A percentile compares a stretch with the other conserved stretches of the same genome.
phyloP scores from a whole-genome alignment of 2,888 invertebrate species.

The Agonopterix heracliana region DNA sequence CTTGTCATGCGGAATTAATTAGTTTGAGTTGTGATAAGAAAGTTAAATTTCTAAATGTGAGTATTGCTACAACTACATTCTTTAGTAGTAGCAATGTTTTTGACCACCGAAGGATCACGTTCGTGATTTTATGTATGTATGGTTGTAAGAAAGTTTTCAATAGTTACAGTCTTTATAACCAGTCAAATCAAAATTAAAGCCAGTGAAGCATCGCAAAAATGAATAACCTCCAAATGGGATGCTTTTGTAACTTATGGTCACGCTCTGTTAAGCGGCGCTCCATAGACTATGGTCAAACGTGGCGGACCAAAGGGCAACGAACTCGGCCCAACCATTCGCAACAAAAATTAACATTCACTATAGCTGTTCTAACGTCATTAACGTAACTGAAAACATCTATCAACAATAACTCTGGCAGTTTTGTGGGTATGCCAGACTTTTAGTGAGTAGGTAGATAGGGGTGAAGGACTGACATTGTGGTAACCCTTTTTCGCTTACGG shows the following conservation, averaged over 20 bases:
- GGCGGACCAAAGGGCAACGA: conserved; percentile 44
- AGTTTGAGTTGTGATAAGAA: too few relatives aligned
- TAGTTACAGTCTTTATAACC: conserved; percentile 10
- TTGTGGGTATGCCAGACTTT: neutral
- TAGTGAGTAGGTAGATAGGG: too few relatives aligned
- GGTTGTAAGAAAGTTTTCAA: too few relatives aligned
- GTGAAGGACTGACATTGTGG: too few relatives aligned
- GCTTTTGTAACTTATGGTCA: conserved; percentile 50
- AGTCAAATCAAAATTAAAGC: conserved; percentile 33
- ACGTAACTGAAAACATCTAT: conserved; percentile 12
- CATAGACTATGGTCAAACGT: conserved; percentile 53
- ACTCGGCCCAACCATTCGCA: conserved; percentile 34
- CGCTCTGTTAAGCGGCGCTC: conserved; percentile 52
- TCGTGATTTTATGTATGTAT: too few relatives aligned
- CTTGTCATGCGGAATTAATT: too few relatives aligned
- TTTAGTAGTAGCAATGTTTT: too few relatives aligned
- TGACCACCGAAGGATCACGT: too few relatives aligned
- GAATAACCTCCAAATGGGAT: conserved; percentile 41
- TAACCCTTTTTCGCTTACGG: too few relatives aligned
- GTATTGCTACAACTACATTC: too few relatives aligned
- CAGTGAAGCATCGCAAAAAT: conserved; percentile 44
- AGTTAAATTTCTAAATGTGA: too few relatives aligned
- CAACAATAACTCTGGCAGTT: neutral
- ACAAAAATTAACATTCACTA: conserved; percentile 51
- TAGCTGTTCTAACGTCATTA: conserved; percentile 39